phyloP scores from a whole-genome alignment of 2,797 vertebrate species.

The Streptopelia turtur region DNA sequence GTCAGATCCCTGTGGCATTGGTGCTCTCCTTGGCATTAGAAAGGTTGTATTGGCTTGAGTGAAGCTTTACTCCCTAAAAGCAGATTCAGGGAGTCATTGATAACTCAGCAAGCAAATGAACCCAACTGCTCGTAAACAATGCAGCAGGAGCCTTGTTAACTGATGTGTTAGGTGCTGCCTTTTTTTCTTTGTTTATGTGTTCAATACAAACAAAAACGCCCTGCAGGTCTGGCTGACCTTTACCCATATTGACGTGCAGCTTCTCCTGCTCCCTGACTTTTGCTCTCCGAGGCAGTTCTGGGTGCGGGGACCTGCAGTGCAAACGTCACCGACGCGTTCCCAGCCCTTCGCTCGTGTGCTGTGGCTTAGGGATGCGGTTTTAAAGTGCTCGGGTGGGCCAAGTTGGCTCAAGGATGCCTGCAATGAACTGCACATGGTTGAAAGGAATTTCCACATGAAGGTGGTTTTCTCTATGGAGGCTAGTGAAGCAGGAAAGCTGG shows the following conservation, averaged over 20 bases:
- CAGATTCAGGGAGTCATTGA: background rate
- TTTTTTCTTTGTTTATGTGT: background rate
- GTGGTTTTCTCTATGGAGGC: background rate
- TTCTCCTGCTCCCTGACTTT: background rate
- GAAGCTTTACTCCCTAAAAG: background rate
- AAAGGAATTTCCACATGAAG: background rate
- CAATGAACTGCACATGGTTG: accelerated
- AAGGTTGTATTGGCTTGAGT: background rate
- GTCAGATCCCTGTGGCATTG: background rate
- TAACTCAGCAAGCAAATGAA: background rate
- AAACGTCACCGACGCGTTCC: accelerated
- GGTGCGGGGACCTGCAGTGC: accelerated
- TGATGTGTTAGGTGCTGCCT: background rate
- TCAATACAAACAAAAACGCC: background rate
- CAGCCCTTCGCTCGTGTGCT: background rate
- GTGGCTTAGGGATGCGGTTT: background rate
- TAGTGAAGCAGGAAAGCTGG: background rate
- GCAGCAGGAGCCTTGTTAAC: background rate
- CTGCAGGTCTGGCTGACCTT: background rate
- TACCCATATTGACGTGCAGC: background rate
- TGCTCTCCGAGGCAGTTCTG: background rate
- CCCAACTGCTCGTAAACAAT: background rate
- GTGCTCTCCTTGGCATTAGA: background rate
- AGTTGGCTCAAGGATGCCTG: background rate
- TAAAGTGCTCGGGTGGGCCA: background rate